These are phyloP conservation scores for Polyploca ridens DNA, from an alignment of 2,888 invertebrate genomes.

Conservation along the genomic window DNA sequence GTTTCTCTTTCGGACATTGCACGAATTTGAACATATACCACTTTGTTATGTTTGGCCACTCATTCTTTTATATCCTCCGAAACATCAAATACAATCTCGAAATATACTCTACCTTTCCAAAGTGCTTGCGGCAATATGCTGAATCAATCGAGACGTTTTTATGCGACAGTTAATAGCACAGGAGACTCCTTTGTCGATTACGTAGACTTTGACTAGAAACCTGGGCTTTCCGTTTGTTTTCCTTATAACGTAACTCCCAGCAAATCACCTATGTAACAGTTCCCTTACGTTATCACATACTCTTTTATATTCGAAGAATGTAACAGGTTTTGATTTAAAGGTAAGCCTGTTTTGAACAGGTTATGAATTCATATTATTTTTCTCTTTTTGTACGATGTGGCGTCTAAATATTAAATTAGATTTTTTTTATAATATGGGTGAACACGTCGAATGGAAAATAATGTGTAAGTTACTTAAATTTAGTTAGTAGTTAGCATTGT, in stretches of 20 bases:
- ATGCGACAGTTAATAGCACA: neutral
- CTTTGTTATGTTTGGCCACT: too few relatives aligned
- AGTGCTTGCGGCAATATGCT: neutral
- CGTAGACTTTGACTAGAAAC: neutral
- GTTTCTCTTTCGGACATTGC: too few relatives aligned
- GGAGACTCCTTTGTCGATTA: neutral
- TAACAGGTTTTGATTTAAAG: constrained; percentile 3
- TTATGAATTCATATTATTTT: neutral
- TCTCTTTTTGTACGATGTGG: neutral
- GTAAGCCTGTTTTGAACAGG: constrained; percentile 6
- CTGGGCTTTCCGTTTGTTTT: neutral
- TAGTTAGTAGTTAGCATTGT: too few relatives aligned
- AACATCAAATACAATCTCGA: neutral
- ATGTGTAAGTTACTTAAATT: too few relatives aligned
- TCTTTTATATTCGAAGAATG: neutral
- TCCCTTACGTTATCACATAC: neutral
- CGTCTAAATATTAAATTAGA: too few relatives aligned
- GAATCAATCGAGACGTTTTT: neutral
- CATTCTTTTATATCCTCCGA: too few relatives aligned
- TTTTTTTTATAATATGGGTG: neutral
- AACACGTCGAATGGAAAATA: too few relatives aligned
- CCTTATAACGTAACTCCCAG: neutral
- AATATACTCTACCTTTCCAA: neutral
- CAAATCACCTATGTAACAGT: neutral
- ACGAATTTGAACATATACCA: too few relatives aligned